Evolutionary conservation across 1,140 invertebrate genomes (phyloP), one percentile per base, ranked within the genome.

Genomic region (Chionoecetes opilio): DNA sequence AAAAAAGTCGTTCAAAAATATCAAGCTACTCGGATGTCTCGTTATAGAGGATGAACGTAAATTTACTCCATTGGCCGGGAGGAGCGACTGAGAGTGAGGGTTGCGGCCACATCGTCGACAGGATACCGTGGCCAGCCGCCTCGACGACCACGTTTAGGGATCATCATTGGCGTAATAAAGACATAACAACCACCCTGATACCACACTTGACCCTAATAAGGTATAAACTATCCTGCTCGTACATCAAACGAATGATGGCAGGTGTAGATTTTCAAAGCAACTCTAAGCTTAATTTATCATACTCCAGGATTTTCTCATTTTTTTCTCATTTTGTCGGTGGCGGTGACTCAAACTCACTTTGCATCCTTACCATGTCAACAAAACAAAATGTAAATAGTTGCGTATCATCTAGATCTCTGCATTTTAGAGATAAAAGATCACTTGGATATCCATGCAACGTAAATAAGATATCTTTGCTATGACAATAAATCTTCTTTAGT

Each of bases 31-130:
- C n/a, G 21, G n/a, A n/a, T 26, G 63, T 5, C 63, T n/a, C 21
- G 63, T 75, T n/a, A 75, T 75, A n/a, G 63, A 75, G 21, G n/a
- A n/a, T 53, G 31, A 8, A 26, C 32, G 89, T 91, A 91, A 91
- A 91, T 91, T 75, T 91, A 91, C 34, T 75, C 38, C 89, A 91
- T 91, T 75, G 31, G 89, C 53, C 31, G 46, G 32, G 46, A 32
- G 31, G 89, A 34, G 26, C 35, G 88, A 29, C 9, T 21, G 31
- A 11, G 5, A 41, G 17, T 89, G 87, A 75, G 34, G 87, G 35
- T 37, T 11, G 87, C 87, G 35, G 87, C 87, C 21, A 17, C 9
- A 3, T 31, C 37, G 88, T 37, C 14, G n/a, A 32, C 38, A 53
- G 84, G n/a, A n/a, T 41, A n/a, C 17, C 88, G 5, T 53, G 8